Base-by-base conservation (phyloP, 2,888 invertebrate genomes). In the Chrysomela aeneicollis region DNA sequence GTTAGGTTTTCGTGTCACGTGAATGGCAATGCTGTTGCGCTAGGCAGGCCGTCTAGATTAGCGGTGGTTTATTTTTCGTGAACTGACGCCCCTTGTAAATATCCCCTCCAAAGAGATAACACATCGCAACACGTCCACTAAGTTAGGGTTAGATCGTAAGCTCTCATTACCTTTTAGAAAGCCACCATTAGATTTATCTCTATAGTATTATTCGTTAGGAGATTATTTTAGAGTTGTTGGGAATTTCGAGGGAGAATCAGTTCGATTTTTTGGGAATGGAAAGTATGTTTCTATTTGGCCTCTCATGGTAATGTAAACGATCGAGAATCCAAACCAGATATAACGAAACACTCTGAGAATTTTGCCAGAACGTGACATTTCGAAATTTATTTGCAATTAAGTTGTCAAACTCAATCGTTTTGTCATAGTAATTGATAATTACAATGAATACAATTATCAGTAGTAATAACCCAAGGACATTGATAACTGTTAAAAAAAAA, bases 101-200 rank as follows among this genome's bases (percentile, higher is more conserved):
- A 80, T 77, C 78, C 78, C 77, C 78, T 75, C 79, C 75, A 75
- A 76, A 75, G 74, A 79, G 74, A 79, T 76, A 79, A 81, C 80
- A 82, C 81, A 82, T 83, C 83, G 82, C 79, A 81, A 83, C 79
- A 83, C 83, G 83, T 83, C 83, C 83, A 83, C 79, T 83, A 83
- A 81, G 73, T 79, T 82, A 82, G 81, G 80, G 71, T 77, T 79
- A 79, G 80, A 73, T 68, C 67, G 67, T 79, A 80, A 78, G 76
- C 71, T 76, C 73, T 35, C 42, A 42, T n/a, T 79, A 79, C 78
- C 77, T 77, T 77, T 74, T 78, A 78, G 79, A 78, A 78, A 78
- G 77, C 78, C 78, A 79, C 66, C 65, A 49, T 52, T 58, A 26
- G 65, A 19, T 61, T 52, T 61, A 47, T 65, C 57, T 61, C 57